Base-by-base conservation (phyloP, 1,140 invertebrate species). In the Pygmarrhopalites habei region DNA sequence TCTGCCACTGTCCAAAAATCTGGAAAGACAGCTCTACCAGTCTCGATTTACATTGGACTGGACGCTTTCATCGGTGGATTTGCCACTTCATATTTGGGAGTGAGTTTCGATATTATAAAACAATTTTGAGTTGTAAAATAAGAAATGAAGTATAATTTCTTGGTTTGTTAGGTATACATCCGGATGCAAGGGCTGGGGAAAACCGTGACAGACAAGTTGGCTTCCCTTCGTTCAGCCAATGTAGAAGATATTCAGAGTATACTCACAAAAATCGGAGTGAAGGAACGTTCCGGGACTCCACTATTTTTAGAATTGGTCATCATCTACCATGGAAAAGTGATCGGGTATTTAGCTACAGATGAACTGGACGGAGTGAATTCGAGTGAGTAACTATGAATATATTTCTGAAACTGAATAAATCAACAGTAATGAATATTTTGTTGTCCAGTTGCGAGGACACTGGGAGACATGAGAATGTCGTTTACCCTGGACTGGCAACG, bases 181-280 rank as follows among this genome's bases (percentile, higher is more conserved):
- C 29, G 69, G 32, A 28, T 71, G 47, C 59, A 71, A 51, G 69
- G 69, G 4, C 19, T 71, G 5, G 69, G 58, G 28, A 68, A 71
- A 52, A 28, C 49, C 10, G 15, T 71, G 3, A 30, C 46, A 14
- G 25, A 17, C 12, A 57, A 66, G 52, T 10, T 66, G 1, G 25
- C 57, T 0, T 29, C 44, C 2, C 62, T 67, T 12, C 19, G 46
- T 1, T n/a, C 17, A 21, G 61, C 55, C n/a, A 60, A 64, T 64
- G 49, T 67, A 23, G 63, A 60, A 17, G 53, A 67, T 39, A 47
- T 67, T 28, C 25, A 60, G 15, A 65, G 60, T 17, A 58, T 70
- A 19, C 30, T 70, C 2, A 30, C 49, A 5, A 60, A 59, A 46
- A 32, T 67, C 12, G 58, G 58, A 4, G 63, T 70, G 0, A 57